These are phyloP conservation scores for Alviniconcha marisindica DNA, from an alignment of 1,140 invertebrate genomes.

Conservation along the genomic window DNA sequence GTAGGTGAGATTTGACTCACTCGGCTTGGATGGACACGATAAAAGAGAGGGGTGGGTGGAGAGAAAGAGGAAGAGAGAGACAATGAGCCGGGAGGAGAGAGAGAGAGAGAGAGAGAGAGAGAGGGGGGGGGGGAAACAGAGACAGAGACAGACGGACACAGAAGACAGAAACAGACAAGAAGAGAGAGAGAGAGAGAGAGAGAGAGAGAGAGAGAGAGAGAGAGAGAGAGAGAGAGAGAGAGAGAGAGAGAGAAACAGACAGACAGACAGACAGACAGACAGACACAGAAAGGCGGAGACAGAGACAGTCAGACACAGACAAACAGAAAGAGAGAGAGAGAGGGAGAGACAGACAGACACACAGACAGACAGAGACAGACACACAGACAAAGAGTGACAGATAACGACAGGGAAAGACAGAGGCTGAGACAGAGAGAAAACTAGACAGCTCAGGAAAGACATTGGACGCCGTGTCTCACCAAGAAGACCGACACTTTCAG, in stretches of 20 bases:
- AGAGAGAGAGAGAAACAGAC: not conserved
- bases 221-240: slow-evolving; percentile 5
- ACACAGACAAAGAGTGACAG: no score
- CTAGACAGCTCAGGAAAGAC: no score
- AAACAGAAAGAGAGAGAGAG: no score
- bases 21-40: no score
- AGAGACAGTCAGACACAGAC: not conserved
- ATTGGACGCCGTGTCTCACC: no score
- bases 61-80: not conserved
- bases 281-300: slow-evolving; percentile 4
- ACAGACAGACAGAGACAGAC: not conserved
- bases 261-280: slow-evolving; percentile 15
- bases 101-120: not conserved
- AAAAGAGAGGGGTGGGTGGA: no score
- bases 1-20: no score
- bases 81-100: no score
- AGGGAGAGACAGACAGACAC: not conserved
- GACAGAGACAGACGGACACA: not conserved
- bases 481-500: no score
- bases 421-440: no score
- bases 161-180: not conserved
- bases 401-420: no score
- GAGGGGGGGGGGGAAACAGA: not conserved
- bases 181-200: not conserved
- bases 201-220: slow-evolving; percentile 8